Conservation (phyloP, 2,113 vertebrate species). For the Lamprologus ornatipinnis region DNA sequence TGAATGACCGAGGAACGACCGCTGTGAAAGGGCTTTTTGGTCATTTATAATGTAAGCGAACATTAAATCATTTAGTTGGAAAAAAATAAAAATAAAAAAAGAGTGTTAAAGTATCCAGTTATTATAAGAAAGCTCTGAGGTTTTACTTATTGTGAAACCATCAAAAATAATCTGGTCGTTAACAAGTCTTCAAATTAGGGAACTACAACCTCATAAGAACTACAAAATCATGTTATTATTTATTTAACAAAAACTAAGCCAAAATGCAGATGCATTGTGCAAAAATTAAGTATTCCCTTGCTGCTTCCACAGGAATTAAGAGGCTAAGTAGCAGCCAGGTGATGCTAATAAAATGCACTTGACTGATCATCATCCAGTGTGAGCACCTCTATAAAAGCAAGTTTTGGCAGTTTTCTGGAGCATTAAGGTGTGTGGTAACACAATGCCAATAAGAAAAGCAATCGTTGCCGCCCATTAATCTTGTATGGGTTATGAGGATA, state of each 20-base stretch:
- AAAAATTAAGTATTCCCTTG: neutral
- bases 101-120: neutral
- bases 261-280: neutral
- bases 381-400: neutral
- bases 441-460: neutral
- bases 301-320: neutral
- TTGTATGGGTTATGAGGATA: neutral
- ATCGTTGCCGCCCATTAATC: neutral
- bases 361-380: neutral
- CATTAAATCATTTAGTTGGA: neutral
- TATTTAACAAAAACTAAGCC: neutral
- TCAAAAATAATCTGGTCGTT: neutral
- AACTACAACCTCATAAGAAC: neutral
- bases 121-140: neutral
- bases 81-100: neutral
- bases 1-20: neutral
- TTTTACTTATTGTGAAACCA: neutral
- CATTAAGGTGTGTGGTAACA: neutral
- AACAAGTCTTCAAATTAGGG: neutral
- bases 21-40: neutral
- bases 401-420: neutral
- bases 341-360: neutral
- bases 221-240: neutral
- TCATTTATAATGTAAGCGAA: neutral
- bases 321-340: neutral